Base-by-base conservation (phyloP, 2,888 invertebrate genomes). In the Eristalis tenax region DNA sequence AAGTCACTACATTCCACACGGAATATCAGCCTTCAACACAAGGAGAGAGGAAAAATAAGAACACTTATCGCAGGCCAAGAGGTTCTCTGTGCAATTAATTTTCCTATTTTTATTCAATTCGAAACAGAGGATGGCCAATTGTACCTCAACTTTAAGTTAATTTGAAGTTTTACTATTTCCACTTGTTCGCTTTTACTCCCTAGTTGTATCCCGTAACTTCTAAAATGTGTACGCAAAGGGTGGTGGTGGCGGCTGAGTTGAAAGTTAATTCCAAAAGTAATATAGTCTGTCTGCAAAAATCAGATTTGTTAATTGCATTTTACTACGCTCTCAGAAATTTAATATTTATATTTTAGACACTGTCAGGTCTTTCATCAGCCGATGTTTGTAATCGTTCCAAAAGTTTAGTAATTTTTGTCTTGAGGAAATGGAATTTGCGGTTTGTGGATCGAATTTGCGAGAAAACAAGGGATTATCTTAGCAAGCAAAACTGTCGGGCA, bases 141-240 rank as follows among this genome's bases (percentile, higher is more conserved):
- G 81, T 69, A 64, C 77, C 81, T 73, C 68, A 81, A 85, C 76
- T 85, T 85, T 35, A 68, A 85, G 81, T 80, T 81, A 81, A 85
- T 81, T 85, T 68, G 77, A 81, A 81, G 50, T 77, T 77, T 77
- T 59, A 63, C 68, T 69, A 76, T 57, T 81, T 76, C 71, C 61
- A 71, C 22, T 79, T 70, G 57, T 15, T 61, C 13, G 32, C 18
- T 26, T 65, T 35, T 32, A 15, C 32, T 43, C 40, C 26, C 38
- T 10, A 10, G n/a, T 57, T 57, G 61, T 69, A 57, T 26, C 32
- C 40, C 35, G 28, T 61, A 18, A 77, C 13, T 38, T 11, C 13
- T 38, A 38, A 38, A 38, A 38, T 38, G 18, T 8, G 50, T 18
- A 50, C 50, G 50, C 5, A 8, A 13, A 38, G 18, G 18, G 8